Conservation (phyloP, 1,140 invertebrate species). For the Euwallacea similis region DNA sequence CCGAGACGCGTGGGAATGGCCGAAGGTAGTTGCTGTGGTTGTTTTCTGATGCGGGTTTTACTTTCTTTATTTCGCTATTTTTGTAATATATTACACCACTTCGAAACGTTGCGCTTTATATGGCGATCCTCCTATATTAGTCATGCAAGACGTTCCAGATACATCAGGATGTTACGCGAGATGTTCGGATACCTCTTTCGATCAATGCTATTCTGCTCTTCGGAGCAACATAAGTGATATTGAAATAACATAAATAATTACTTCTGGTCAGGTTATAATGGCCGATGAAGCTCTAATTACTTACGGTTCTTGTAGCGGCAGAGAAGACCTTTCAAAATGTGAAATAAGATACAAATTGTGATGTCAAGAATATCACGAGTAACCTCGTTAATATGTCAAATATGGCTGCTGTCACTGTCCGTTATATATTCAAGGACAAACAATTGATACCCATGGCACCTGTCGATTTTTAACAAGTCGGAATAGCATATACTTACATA, state of each 20-base stretch:
- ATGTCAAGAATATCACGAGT: no score
- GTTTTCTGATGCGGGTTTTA: conserved; percentile 16
- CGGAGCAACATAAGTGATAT: not conserved
- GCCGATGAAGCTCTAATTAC: not conserved
- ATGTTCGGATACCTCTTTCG: not conserved
- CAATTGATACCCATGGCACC: no score
- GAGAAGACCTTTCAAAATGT: not conserved
- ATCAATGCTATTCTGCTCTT: not conserved
- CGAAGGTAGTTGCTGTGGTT: conserved; percentile 19
- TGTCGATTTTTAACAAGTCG: no score
- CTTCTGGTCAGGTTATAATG: not conserved
- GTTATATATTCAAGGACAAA: no score
- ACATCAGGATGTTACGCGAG: not conserved
- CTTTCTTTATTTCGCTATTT: conserved; percentile 27
- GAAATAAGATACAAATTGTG: no score
- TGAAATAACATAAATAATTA: not conserved
- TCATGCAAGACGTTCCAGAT: conserved; percentile 12
- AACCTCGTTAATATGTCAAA: no score
- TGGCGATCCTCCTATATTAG: conserved; percentile 14
- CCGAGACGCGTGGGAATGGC: conserved; percentile 14
- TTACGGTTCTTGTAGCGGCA: not conserved
- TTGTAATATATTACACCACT: conserved; percentile 28
- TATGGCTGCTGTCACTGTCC: no score
- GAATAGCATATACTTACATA: no score
- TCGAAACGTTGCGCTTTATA: conserved; percentile 22